These are phyloP conservation scores for Ennomos erosarius DNA, from an alignment of 2,888 invertebrate genomes.

Conservation along the genomic window DNA sequence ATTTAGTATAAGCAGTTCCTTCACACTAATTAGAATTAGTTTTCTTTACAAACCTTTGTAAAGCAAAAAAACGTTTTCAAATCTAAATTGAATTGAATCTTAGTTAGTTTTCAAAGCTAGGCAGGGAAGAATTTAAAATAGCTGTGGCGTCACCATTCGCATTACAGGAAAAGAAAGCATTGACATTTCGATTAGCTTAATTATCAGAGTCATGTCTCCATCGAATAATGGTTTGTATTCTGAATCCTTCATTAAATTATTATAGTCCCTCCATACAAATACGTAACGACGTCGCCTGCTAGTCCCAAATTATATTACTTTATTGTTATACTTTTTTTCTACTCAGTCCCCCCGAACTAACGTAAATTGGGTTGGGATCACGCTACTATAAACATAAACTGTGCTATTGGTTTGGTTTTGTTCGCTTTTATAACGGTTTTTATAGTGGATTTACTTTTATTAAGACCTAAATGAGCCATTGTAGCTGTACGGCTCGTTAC, in stretches of 20 bases:
- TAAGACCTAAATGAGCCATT: constrained; percentile 41
- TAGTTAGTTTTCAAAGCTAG: no score
- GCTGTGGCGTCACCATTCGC: constrained; percentile 1
- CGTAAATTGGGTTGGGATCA: constrained; percentile 83
- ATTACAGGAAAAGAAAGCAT: constrained; percentile 13
- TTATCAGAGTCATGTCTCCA: constrained; percentile 57
- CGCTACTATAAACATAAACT: constrained; percentile 80
- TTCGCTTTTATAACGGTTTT: constrained; percentile 58
- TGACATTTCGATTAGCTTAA: constrained; percentile 50
- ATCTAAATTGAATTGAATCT: no score
- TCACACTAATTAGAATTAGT: no score
- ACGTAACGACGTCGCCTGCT: constrained; percentile 67
- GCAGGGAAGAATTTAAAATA: no score
- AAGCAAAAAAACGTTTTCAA: no score
- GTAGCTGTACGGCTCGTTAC: constrained; percentile 33
- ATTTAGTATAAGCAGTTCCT: no score
- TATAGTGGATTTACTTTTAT: constrained; percentile 48
- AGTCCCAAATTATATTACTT: constrained; percentile 82
- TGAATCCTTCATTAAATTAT: constrained; percentile 77
- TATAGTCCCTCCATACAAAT: constrained; percentile 70
- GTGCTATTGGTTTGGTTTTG: constrained; percentile 75
- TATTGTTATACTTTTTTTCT: constrained; percentile 79
- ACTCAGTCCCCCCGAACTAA: constrained; percentile 78
- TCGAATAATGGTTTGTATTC: constrained; percentile 57
- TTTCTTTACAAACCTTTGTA: no score